Percentiles rank a stretch among this genome's conserved stretches.
Conservation (phyloP, 2,113 vertebrate species). For the Struthidea cinerea region DNA sequence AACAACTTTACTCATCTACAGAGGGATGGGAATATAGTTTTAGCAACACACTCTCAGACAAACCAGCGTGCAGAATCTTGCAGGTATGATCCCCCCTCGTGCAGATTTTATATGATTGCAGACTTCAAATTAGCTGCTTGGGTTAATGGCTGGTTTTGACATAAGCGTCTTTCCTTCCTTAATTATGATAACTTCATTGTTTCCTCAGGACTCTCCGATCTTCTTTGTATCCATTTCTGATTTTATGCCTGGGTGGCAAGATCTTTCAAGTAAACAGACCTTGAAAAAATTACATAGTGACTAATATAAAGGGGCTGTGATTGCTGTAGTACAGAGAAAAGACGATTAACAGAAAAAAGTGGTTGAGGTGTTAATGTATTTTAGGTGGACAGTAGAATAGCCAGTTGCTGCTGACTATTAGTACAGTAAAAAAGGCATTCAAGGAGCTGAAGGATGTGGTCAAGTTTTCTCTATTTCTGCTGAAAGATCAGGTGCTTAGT, state of each 20-base stretch:
- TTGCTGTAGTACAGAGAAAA: not conserved
- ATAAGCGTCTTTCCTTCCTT: accelerated
- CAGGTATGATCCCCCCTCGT: accelerated
- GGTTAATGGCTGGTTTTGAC: not conserved
- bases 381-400: not conserved
- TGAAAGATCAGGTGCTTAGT: not conserved
- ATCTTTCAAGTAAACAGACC: not conserved
- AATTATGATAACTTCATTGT: not conserved
- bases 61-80: not conserved
- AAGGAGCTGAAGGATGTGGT: not conserved
- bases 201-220: not conserved
- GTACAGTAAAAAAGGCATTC: not conserved
- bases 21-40: not conserved
- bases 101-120: not conserved
- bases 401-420: not conserved
- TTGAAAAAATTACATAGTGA: not conserved
- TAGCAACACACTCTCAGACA: not conserved
- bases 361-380: not conserved
- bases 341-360: not conserved
- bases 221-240: not conserved
- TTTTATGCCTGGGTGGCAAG: not conserved
- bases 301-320: not conserved
- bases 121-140: not conserved
- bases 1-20: not conserved
- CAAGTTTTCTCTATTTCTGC: not conserved